Base-by-base conservation (phyloP, 2,888 invertebrate genomes). In the Meandrusa payeni region DNA sequence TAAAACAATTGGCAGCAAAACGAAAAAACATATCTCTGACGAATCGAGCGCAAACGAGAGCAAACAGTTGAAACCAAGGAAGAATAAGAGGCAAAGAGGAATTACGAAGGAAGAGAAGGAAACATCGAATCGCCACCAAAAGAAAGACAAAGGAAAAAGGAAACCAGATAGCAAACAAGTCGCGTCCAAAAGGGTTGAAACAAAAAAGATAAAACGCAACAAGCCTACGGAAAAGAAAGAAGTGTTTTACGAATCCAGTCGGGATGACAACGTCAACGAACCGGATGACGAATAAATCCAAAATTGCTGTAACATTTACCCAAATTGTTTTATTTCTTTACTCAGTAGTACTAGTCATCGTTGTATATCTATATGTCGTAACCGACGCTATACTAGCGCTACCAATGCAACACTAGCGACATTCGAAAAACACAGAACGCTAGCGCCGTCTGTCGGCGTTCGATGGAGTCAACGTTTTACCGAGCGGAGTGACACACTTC, bases 261-360 rank as follows among this genome's bases (percentile, higher is more conserved):
- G 63, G 15, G 83, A 85, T 10, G 81, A 81, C 1, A 74, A 76
- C 48, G 80, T 85, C 1, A 85, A 83, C 48, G 81, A 83, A 38
- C 83, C 82, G 1, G 71, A 65, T 1, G 69, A 70, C 9, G 60
- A 46, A 51, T 37, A 31, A 46, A 39, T 51, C n/a, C n/a, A n/a
- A n/a, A n/a, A n/a, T n/a, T 22, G 3, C 33, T 12, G 22, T n/a
- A n/a, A 5, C 12, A 1, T 26, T 24, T 24, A 24, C 3, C 3
- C 4, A 24, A 24, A 9, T 4, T 24, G 7, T 24, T 24, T 24
- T 2, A 24, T 24, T 23, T 24, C n/a, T n/a, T n/a, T n/a, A 5
- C 19, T 19, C 6, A 19, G 19, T 6, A 19, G 6, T 1, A 5
- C 19, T 19, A n/a, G n/a, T n/a, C n/a, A n/a, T n/a, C n/a, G n/a